Percentiles rank a stretch among this genome's conserved stretches.
These are phyloP conservation scores for Pseudoips prasinana DNA, from an alignment of 2,888 invertebrate species.

Conservation along the genomic window DNA sequence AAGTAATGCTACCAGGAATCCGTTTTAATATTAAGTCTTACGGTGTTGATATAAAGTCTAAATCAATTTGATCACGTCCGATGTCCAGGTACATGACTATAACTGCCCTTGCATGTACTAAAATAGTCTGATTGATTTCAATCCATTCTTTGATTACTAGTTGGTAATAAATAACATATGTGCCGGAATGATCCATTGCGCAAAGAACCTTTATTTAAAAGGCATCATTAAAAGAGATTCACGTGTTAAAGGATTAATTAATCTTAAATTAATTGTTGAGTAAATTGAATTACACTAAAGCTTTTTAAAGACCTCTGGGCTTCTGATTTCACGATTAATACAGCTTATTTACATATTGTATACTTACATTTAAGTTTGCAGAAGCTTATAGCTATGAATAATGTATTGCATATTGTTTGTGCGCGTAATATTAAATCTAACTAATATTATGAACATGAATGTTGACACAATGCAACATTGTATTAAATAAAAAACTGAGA, in stretches of 20 bases:
- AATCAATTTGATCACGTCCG: constrained; percentile 1
- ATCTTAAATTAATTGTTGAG: background rate
- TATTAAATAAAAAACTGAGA: too few relatives aligned
- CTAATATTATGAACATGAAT: too few relatives aligned
- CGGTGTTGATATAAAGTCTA: constrained; percentile 8
- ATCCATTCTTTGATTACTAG: constrained; percentile 40
- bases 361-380: too few relatives aligned
- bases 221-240: background rate
- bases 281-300: too few relatives aligned
- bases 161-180: constrained; percentile 41
- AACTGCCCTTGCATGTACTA: constrained; percentile 34
- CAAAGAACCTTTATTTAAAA: too few relatives aligned
- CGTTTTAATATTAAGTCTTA: constrained; percentile 9
- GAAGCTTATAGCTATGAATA: too few relatives aligned
- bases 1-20: constrained; percentile 12
- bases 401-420: too few relatives aligned
- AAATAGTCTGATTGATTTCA: constrained; percentile 51
- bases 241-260: background rate
- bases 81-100: constrained; percentile 8
- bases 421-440: too few relatives aligned
- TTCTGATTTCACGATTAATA: too few relatives aligned
- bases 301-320: too few relatives aligned
- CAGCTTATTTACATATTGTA: too few relatives aligned
- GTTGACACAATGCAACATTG: too few relatives aligned
- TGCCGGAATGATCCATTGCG: constrained; percentile 6